These are phyloP conservation scores for rabbit (Oryctolagus cuniculus) DNA, from an alignment of 2,113 vertebrate genomes.

Conservation along the genomic window DNA sequence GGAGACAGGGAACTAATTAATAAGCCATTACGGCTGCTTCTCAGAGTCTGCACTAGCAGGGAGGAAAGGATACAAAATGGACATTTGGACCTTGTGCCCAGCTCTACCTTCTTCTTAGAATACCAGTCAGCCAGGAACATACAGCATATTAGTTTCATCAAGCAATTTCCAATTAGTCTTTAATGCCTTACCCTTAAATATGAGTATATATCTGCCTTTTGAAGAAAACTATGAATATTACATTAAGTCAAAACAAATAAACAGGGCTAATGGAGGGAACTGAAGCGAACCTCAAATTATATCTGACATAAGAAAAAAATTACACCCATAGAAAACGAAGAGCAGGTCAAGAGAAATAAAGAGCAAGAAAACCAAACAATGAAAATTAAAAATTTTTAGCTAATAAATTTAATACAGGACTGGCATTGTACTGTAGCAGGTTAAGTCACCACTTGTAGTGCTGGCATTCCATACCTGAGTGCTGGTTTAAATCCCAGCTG, in stretches of 20 bases:
- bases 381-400: neutral
- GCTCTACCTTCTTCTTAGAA: neutral
- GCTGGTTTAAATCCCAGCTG: too few relatives aligned
- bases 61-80: neutral
- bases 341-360: neutral
- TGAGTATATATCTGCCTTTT: neutral
- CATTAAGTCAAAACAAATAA: neutral
- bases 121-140: neutral
- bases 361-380: neutral
- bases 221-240: constrained; percentile 16
- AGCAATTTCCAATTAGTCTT: neutral
- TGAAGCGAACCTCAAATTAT: constrained; percentile 18
- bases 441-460: too few relatives aligned
- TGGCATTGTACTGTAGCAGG: too few relatives aligned
- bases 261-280: neutral
- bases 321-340: neutral
- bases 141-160: neutral
- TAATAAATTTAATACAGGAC: neutral
- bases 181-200: neutral
- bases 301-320: neutral
- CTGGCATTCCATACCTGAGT: too few relatives aligned
- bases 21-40: too few relatives aligned
- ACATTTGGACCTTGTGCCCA: neutral
- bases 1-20: too few relatives aligned
- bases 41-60: neutral